Conservation (phyloP, 2,888 invertebrate species). For the Xestoiulus laeticollis region DNA sequence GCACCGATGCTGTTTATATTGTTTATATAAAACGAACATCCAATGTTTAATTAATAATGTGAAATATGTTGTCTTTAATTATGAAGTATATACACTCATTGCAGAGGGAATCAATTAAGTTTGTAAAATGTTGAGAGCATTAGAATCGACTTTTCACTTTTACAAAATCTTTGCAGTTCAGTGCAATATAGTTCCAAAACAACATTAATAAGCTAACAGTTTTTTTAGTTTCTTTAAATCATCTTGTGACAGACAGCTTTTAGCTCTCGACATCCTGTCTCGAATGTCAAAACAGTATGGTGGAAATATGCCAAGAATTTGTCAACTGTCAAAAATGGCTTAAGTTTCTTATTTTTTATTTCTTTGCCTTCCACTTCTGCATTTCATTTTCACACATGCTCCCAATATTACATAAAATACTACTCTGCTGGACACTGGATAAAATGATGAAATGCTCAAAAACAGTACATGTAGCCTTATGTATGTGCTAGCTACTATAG, state of each 20-base stretch:
- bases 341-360: slow-evolving; percentile 3
- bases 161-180: background rate
- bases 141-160: background rate
- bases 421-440: background rate
- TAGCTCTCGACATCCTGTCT: slow-evolving; percentile 8
- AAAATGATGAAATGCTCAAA: background rate
- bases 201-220: background rate
- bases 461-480: no score
- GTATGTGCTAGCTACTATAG: no score
- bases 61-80: slow-evolving; percentile 18
- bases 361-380: background rate
- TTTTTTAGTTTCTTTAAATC: slow-evolving; percentile 17
- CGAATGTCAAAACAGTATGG: slow-evolving; percentile 7
- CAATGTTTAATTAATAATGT: slow-evolving; percentile 39
- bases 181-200: background rate
- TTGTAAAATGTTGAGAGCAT: background rate
- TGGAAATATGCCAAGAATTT: slow-evolving; percentile 49
- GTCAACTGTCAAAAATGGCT: slow-evolving; percentile 44
- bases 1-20: slow-evolving; percentile 31
- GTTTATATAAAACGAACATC: background rate
- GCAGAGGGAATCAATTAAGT: background rate
- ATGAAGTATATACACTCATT: background rate
- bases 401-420: background rate
- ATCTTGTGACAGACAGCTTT: slow-evolving; percentile 35
- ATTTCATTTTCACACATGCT: background rate